A percentile compares a stretch with the other conserved stretches of the same genome.
These are phyloP conservation scores for Trachemys scripta DNA, from an alignment of 2,113 vertebrate species.

Conservation along the genomic window DNA sequence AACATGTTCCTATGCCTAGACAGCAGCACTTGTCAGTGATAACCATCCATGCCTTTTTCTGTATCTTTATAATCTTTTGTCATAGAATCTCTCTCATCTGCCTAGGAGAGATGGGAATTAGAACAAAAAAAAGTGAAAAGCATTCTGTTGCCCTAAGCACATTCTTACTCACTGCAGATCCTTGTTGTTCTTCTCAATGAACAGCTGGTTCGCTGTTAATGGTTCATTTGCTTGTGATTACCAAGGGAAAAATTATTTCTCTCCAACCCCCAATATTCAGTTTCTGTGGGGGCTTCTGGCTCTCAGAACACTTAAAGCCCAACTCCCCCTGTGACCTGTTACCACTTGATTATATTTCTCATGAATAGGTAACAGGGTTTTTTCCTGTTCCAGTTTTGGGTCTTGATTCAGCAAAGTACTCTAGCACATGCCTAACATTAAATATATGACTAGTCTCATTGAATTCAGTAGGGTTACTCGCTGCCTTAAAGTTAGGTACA, in stretches of 20 bases:
- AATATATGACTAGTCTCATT: rapidly evolving
- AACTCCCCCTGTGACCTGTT: rapidly evolving
- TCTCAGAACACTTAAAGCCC: not conserved
- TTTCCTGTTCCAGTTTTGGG: not conserved
- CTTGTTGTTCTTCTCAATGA: not conserved
- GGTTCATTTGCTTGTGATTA: not conserved
- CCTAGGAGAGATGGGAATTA: not conserved
- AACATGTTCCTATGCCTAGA: not conserved
- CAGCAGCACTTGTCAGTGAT: not conserved
- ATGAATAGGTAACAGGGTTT: not conserved
- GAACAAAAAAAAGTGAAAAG: not conserved
- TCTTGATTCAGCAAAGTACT: not conserved
- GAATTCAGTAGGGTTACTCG: not conserved
- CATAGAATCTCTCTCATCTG: not conserved
- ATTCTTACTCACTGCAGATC: not conserved
- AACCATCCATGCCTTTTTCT: not conserved
- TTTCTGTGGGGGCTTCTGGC: not conserved
- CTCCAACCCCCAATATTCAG: not conserved
- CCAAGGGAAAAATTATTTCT: rapidly evolving
- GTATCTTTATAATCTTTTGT: not conserved
- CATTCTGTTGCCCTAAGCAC: not conserved
- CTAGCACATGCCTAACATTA: rapidly evolving
- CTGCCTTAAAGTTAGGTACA: not conserved
- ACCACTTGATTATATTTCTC: rapidly evolving
- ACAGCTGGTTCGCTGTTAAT: not conserved